phyloP scores from a whole-genome alignment of 2,113 vertebrate genomes.

The Cairina moschata region DNA sequence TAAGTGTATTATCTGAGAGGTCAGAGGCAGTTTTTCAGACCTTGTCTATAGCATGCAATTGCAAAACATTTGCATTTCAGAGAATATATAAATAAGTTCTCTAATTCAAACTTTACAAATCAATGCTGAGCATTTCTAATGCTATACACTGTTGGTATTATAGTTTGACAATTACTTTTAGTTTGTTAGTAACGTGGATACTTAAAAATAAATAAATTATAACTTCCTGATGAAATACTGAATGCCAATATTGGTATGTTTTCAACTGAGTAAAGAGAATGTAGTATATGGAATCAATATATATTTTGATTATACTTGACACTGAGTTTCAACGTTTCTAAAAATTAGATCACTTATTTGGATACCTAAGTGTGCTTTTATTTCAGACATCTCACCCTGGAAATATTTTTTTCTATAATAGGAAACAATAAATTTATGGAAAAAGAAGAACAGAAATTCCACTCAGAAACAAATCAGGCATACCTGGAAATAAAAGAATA shows the following conservation, averaged over 20 bases:
- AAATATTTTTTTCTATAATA: background rate
- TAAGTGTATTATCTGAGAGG: background rate
- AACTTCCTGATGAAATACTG: slow-evolving; percentile 54
- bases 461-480: background rate
- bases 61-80: slow-evolving; percentile 16
- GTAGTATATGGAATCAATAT: slow-evolving; percentile 42
- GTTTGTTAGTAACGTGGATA: slow-evolving; percentile 39
- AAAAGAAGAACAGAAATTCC: background rate
- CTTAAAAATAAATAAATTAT: background rate
- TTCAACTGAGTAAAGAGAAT: slow-evolving; percentile 40
- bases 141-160: slow-evolving; percentile 1
- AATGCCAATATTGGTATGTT: slow-evolving; percentile 3
- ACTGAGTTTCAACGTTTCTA: slow-evolving; percentile 14
- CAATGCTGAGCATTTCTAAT: slow-evolving; percentile 25
- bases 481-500: background rate
- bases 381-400: background rate
- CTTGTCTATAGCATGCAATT: background rate
- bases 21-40: background rate
- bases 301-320: slow-evolving; percentile 18
- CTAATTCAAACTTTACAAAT: slow-evolving; percentile 48
- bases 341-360: slow-evolving; percentile 35
- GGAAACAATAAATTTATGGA: background rate
- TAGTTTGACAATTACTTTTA: slow-evolving; percentile 24
- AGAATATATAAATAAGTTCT: slow-evolving; percentile 29
- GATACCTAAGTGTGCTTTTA: background rate